Percentiles rank a stretch among this genome's conserved stretches.
Conservation (phyloP, 2,888 invertebrate genomes). For the Polia nebulosa region DNA sequence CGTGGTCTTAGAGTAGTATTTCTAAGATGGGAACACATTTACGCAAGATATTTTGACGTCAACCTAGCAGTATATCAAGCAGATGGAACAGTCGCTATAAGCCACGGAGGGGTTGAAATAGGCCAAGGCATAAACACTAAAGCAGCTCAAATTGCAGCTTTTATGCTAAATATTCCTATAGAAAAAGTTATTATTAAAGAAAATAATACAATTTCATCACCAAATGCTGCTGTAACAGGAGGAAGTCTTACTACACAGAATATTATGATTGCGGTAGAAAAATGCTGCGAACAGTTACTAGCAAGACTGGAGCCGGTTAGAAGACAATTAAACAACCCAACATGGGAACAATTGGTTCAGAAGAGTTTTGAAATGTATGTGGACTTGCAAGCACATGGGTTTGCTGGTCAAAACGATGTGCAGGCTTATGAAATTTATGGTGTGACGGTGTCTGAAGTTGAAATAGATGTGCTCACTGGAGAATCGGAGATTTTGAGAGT, state of each 20-base stretch:
- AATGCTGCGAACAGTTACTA: conserved; percentile 85
- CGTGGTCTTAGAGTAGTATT: conserved; percentile 92
- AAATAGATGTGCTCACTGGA: conserved; percentile 93
- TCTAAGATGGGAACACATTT: conserved; percentile 86
- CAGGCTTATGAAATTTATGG: conserved; percentile 86
- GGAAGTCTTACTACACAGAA: conserved; percentile 93
- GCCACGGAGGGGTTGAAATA: conserved; percentile 92
- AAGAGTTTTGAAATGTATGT: conserved; percentile 77
- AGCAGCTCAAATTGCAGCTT: conserved; percentile 92
- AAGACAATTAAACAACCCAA: conserved; percentile 76
- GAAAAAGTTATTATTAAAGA: conserved; percentile 92
- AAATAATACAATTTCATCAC: conserved; percentile 90
- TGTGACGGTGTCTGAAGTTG: conserved; percentile 92
- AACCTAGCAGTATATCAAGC: conserved; percentile 49
- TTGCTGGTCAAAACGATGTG: conserved; percentile 59
- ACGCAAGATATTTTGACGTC: conserved; percentile 63
- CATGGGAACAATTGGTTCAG: conserved; percentile 87
- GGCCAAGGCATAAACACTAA: conserved; percentile 94
- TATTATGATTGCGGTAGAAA: conserved; percentile 88
- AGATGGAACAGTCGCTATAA: conserved; percentile 92
- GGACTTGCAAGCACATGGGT: conserved; percentile 72
- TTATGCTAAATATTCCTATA: conserved; percentile 92
- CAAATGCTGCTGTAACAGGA: conserved; percentile 92
- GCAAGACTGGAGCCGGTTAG: conserved; percentile 83
- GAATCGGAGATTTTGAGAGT: conserved; percentile 91